Conservation (phyloP, 2,797 vertebrate species). For the Danio jaintianensis region DNA sequence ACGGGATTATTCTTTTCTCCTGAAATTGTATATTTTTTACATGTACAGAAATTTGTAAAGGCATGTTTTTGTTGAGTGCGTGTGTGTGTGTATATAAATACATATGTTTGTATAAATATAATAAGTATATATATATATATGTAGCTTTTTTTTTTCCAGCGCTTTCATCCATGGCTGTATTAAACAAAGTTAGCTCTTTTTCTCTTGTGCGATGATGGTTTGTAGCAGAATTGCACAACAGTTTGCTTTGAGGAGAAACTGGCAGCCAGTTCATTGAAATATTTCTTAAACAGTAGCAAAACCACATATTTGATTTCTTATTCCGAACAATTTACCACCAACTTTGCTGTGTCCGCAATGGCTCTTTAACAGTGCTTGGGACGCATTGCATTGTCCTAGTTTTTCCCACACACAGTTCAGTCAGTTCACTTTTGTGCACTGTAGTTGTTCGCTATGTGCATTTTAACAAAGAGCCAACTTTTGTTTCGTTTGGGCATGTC, state of each 20-base stretch:
- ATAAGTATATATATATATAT: constrained; percentile 54
- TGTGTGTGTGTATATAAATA: constrained; percentile 26
- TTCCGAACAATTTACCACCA: neutral
- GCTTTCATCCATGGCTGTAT: constrained; percentile 51
- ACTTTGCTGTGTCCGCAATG: constrained; percentile 1
- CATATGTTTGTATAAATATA: constrained; percentile 52
- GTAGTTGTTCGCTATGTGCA: neutral
- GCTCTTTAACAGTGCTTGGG: neutral
- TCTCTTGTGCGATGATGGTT: constrained; percentile 3
- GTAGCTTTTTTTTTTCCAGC: constrained; percentile 41
- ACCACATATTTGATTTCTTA: neutral
- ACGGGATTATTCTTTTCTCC: constrained; percentile 39
- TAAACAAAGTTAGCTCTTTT: constrained; percentile 12
- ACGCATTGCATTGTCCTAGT: neutral
- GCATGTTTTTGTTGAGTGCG: constrained; percentile 23
- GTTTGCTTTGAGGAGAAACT: neutral
- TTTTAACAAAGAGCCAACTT: constrained; percentile 15
- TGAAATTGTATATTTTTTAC: constrained; percentile 58
- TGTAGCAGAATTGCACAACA: constrained; percentile 11
- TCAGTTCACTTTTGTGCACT: neutral
- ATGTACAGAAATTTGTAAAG: constrained; percentile 63
- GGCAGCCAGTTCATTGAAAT: neutral
- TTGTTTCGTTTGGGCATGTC: neutral
- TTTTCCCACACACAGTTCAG: neutral
- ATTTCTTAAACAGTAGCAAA: neutral